Evolutionary conservation across 2,797 vertebrate genomes (phyloP).

Genomic region (Ceyx erithaca): DNA sequence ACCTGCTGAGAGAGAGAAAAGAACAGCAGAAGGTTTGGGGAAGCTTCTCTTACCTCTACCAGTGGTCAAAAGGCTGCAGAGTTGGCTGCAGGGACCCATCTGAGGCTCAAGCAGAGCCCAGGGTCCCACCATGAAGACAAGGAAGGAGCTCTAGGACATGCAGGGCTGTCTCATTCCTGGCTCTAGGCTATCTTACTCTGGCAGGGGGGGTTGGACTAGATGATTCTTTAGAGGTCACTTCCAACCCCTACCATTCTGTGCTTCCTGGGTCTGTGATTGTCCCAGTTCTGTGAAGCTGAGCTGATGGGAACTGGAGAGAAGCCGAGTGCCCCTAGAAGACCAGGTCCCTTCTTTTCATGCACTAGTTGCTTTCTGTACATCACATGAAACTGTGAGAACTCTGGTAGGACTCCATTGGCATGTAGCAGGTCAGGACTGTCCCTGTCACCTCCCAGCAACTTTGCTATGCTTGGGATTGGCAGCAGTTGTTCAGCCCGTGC

Average conservation of each 20-base stretch:
- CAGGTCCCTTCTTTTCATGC: background rate
- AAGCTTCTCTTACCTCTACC: background rate
- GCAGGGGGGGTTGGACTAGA: no score
- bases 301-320: background rate
- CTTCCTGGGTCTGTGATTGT: background rate
- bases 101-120: background rate
- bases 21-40: background rate
- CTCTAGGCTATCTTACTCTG: no score
- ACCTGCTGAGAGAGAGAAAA: background rate
- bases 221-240: no score
- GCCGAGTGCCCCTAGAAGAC: background rate
- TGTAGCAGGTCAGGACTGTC: background rate
- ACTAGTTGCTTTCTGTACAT: background rate
- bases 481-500: background rate
- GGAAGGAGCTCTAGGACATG: background rate
- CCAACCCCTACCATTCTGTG: no score
- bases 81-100: fast-evolving
- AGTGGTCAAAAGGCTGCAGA: background rate
- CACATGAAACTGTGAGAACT: background rate
- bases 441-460: background rate
- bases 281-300: background rate
- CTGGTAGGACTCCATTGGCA: background rate
- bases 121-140: background rate
- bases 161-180: fast-evolving
- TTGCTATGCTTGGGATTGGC: background rate